A percentile compares a stretch with the other conserved stretches of the same genome.
These are phyloP conservation scores for Tenebrosternarchus preto DNA, from an alignment of 2,113 vertebrate genomes.

Conservation along the genomic window DNA sequence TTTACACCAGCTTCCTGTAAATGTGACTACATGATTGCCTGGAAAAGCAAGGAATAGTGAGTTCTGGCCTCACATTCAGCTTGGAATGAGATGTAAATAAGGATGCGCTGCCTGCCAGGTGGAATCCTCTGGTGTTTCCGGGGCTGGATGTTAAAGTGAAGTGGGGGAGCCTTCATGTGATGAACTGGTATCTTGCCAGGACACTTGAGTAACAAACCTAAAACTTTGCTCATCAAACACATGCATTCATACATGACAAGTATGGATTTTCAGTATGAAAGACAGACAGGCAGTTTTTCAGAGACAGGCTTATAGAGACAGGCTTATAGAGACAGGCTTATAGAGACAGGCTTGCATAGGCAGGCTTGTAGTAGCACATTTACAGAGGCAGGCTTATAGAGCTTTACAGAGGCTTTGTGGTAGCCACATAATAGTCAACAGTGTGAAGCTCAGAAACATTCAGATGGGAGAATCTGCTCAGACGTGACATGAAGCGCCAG, in stretches of 20 bases:
- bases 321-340: too few species aligned
- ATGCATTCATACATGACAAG: too few species aligned
- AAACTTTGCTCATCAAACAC: too few species aligned
- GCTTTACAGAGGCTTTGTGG: background rate
- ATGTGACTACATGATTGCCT: background rate
- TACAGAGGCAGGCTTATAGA: too few species aligned
- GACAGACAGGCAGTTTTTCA: too few species aligned
- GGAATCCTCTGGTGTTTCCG: background rate
- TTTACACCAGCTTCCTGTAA: background rate
- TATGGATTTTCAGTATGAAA: too few species aligned
- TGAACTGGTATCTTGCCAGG: slow-evolving; percentile 1
- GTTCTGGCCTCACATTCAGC: background rate
- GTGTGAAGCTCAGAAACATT: background rate
- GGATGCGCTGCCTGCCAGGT: background rate
- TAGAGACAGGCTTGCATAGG: too few species aligned
- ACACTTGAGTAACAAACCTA: too few species aligned
- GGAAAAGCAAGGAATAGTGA: background rate
- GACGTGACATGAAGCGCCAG: background rate
- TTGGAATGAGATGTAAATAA: slow-evolving; percentile 12
- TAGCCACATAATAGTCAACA: slow-evolving; percentile 2
- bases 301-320: too few species aligned
- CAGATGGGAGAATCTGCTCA: background rate
- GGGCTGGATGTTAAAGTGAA: background rate
- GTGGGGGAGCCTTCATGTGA: background rate
- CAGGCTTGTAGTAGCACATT: too few species aligned